Base-by-base conservation (phyloP, 2,888 invertebrate species). In the Sabellastarte sp. region DNA sequence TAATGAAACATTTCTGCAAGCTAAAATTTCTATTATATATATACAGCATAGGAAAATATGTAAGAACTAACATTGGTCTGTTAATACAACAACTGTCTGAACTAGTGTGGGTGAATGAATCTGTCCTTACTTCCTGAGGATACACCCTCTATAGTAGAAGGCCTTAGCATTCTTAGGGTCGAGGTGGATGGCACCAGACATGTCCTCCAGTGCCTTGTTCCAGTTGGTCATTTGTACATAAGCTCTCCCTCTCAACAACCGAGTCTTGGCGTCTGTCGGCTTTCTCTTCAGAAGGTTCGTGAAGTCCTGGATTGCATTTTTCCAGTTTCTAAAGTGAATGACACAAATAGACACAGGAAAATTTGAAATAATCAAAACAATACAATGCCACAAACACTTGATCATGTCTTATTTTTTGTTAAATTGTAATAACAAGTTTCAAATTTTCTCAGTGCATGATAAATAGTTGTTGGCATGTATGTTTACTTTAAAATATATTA, bases 151-250 rank as follows among this genome's bases (percentile, higher is more conserved):
- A 61, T 81, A 76, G 67, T 80, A 84, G 70, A 79, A 81, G 2
- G 83, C 82, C 65, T 77, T 64, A 76, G 80, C 78, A 69, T 76
- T 76, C 53, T 74, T 71, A 20, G 84, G 84, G 68, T 83, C 77
- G 15, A 83, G 74, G 67, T 83, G 84, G 57, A 84, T 78, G 20
- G 81, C 78, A n/a, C 78, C 78, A 32, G 80, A 80, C 56, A 84
- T 70, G 63, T 84, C 84, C 63, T 78, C 73, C n/a, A 84, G 74
- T 0, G 84, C 80, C 26, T 70, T 66, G 32, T 74, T 74, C 80
- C 80, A 82, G 56, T 78, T 75, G 32, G 74, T 72, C 70, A 81
- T 70, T 55, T 81, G 75, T 30, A 80, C 73, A 63, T 77, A 77
- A 2, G 80, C 78, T 28, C 77, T 73, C 2, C 81, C 84, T 20